These are phyloP conservation scores for Forficula auricularia DNA, from an alignment of 1,140 invertebrate genomes.

Conservation along the genomic window DNA sequence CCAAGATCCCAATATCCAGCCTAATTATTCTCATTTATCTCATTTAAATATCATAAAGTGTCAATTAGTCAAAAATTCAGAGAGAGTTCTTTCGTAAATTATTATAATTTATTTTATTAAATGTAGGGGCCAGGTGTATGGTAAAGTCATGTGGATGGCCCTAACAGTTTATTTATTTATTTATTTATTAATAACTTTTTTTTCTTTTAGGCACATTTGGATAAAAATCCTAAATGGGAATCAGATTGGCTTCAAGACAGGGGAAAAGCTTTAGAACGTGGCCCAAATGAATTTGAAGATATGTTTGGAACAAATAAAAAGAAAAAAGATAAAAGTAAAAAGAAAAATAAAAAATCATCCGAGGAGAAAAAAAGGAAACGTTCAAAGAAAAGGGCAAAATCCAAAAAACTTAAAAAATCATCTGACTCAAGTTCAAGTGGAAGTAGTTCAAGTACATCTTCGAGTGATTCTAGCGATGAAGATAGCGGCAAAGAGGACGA, in stretches of 20 bases:
- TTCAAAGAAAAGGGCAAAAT: constrained; percentile 31
- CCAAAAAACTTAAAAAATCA: constrained; percentile 25
- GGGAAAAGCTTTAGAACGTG: constrained; percentile 39
- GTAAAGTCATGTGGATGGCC: background rate
- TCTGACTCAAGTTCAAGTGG: too few relatives aligned
- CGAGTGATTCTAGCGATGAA: constrained; percentile 29
- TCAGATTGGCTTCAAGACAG: constrained; percentile 64
- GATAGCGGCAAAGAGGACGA: constrained; percentile 28
- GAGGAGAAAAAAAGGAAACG: constrained; percentile 42
- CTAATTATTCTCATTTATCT: too few relatives aligned
- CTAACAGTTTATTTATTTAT: background rate
- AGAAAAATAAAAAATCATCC: constrained; percentile 29
- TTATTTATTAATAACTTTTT: constrained; percentile 2
- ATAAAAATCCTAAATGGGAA: constrained; percentile 69
- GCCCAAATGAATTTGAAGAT: constrained; percentile 25
- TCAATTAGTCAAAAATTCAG: background rate
- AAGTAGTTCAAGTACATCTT: constrained; percentile 27
- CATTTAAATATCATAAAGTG: too few relatives aligned
- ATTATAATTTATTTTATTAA: background rate
- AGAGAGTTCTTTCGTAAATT: too few relatives aligned
- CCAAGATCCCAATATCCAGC: too few relatives aligned
- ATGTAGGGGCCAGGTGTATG: background rate
- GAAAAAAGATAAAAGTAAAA: constrained; percentile 18
- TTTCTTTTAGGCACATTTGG: constrained; percentile 45
- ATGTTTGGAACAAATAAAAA: constrained; percentile 5